phyloP scores from a whole-genome alignment of 2,797 vertebrate genomes.

The Pseudopleuronectes americanus region DNA sequence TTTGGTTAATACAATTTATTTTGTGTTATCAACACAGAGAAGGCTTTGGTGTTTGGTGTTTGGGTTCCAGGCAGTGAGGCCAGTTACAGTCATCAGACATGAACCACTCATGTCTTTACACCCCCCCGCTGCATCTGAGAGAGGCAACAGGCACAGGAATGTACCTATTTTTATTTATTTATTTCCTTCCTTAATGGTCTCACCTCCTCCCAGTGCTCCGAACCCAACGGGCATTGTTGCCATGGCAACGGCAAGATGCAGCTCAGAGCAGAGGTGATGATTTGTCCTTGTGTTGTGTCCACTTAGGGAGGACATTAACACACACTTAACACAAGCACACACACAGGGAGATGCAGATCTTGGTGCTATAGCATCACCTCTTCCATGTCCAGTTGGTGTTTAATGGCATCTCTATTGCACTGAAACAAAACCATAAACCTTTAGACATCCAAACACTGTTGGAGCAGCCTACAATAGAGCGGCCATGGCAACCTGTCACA shows the following conservation, averaged over 20 bases:
- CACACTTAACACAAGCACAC: not conserved
- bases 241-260: conserved; percentile 61
- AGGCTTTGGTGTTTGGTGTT: conserved; percentile 16
- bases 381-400: not conserved
- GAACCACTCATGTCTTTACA: conserved; percentile 30
- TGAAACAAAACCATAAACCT: conserved; percentile 5
- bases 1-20: conserved; percentile 37
- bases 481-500: conserved; percentile 3
- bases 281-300: conserved; percentile 27
- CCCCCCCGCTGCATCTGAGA: conserved; percentile 7
- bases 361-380: not conserved
- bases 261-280: conserved; percentile 54
- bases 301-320: conserved; percentile 12
- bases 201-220: conserved; percentile 16
- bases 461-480: not conserved
- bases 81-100: conserved; percentile 34
- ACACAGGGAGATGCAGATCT: not conserved
- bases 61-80: conserved; percentile 27
- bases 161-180: conserved; percentile 47
- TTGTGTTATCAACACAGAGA: conserved; percentile 43
- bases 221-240: conserved; percentile 54
- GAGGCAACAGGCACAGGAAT: conserved; percentile 24
- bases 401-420: not conserved
- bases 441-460: not conserved
- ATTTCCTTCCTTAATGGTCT: conserved; percentile 39